These are phyloP conservation scores for Eristalis pertinax DNA, from an alignment of 2,888 invertebrate genomes.

Conservation along the genomic window DNA sequence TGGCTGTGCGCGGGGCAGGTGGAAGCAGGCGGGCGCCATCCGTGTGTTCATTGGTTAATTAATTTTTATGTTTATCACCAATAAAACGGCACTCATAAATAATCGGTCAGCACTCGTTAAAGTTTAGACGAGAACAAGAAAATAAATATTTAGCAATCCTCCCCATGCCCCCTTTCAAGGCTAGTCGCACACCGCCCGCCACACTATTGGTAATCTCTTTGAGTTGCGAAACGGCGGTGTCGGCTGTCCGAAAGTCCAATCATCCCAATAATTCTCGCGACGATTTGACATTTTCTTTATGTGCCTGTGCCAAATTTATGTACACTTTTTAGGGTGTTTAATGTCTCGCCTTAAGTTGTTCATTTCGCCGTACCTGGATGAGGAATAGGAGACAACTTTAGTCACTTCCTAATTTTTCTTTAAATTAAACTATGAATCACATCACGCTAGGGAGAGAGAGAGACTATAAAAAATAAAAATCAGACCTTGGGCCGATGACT, in stretches of 20 bases:
- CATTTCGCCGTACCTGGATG: not conserved
- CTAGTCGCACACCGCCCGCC: not conserved
- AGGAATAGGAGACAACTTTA: not conserved
- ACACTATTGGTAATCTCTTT: not conserved
- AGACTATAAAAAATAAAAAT: not conserved
- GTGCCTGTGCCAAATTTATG: constrained; percentile 13
- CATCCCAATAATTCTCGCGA: constrained; percentile 1
- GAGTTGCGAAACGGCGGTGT: not conserved
- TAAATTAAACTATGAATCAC: not conserved
- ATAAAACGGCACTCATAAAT: not conserved
- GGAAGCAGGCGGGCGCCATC: not conserved
- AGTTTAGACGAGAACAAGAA: not conserved
- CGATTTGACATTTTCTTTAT: not conserved
- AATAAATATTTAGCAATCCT: not conserved
- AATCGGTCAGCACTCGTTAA: not conserved
- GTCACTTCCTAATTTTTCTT: not conserved
- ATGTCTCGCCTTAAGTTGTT: not conserved
- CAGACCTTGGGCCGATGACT: not conserved
- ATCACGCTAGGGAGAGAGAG: not conserved
- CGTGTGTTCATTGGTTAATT: not conserved
- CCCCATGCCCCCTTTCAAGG: not conserved
- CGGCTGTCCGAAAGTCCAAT: constrained; percentile 4
- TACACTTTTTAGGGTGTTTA: not conserved
- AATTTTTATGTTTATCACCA: not conserved
- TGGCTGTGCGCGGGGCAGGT: not conserved